Evolutionary conservation across 2,888 invertebrate genomes (phyloP), one percentile per base, ranked within the genome.

Genomic region (Lepidocyrtinus sp.): DNA sequence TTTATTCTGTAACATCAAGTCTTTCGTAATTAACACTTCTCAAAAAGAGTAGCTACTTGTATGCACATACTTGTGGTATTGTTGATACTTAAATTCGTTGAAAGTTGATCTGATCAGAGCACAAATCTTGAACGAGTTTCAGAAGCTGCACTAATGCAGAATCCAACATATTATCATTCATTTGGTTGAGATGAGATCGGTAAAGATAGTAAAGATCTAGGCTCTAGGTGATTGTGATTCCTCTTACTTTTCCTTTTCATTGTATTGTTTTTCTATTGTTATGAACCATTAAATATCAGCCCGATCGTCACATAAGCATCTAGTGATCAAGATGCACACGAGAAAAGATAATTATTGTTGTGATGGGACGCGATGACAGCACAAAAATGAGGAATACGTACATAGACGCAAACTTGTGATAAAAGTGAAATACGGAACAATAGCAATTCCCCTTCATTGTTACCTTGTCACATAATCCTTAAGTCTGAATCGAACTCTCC

Each of bases 1-100:
- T 61, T 22, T 50, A 46, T 70, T 70, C 63, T 70, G 5, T 36
- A 12, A 12, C 21, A 59, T 5, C 12, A 12, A 36, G 36, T 36
- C 36, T 22, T 68, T 67, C 46, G 77, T 71, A 76, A 76, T 76
- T 76, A 76, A 59, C 26, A 61, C 45, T 24, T 2, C 62, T 59
- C 15, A 55, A 55, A 22, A 59, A n/a, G n/a, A n/a, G 15, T 45
- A 36, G n/a, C 19, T 12, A 61, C 7, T 7, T 45, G n/a, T 36
- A 62, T 7, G n/a, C 24, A 24, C 15, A 17, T 36, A 46, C 12
- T 17, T 71, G 12, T 62, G n/a, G n/a, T n/a, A n/a, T n/a, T 17
- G 26, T 68, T 24, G 64, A 64, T 26, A 64, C 19, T 25, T 36
- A 9, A 62, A 62, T 15, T 69, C 26, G 21, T n/a, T 5, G 61